These are phyloP conservation scores for Aphidoletes aphidimyza DNA, from an alignment of 2,888 invertebrate genomes.

Conservation along the genomic window DNA sequence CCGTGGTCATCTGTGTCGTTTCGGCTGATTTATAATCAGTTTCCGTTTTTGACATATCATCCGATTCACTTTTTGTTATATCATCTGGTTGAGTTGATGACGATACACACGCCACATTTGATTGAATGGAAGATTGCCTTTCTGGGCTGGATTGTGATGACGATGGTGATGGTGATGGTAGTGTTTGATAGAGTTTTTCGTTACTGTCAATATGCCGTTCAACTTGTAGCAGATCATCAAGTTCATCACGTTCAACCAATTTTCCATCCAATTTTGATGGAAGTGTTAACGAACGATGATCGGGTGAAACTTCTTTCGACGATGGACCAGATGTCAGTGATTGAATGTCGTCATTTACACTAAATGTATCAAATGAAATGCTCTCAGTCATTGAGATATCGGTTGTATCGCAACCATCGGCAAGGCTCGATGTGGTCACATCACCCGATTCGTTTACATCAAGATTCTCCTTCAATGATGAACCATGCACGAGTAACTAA, in stretches of 20 bases:
- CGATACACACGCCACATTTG: constrained; percentile 23
- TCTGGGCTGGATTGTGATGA: constrained; percentile 68
- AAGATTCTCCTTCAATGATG: constrained; percentile 63
- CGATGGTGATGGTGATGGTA: constrained; percentile 74
- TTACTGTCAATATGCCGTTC: constrained; percentile 73
- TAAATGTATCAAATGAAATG: constrained; percentile 66
- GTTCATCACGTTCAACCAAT: constrained; percentile 76
- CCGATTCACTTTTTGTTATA: not conserved
- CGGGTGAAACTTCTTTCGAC: constrained; percentile 60
- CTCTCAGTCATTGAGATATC: constrained; percentile 66
- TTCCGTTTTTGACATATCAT: not conserved
- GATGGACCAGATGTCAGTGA: constrained; percentile 58
- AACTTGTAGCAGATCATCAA: constrained; percentile 74
- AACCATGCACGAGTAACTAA: constrained; percentile 39
- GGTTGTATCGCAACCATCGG: constrained; percentile 64
- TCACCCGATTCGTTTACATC: constrained; percentile 64
- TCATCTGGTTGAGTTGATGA: constrained; percentile 52
- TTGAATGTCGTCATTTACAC: constrained; percentile 63
- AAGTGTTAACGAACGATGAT: constrained; percentile 67
- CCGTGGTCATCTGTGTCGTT: not conserved
- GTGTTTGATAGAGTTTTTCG: constrained; percentile 76
- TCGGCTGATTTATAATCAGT: not conserved
- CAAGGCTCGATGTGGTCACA: constrained; percentile 63
- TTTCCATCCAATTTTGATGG: constrained; percentile 76
- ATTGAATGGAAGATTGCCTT: not conserved